Base-by-base conservation (phyloP, 2,113 vertebrate genomes). In the Bos javanicus region DNA sequence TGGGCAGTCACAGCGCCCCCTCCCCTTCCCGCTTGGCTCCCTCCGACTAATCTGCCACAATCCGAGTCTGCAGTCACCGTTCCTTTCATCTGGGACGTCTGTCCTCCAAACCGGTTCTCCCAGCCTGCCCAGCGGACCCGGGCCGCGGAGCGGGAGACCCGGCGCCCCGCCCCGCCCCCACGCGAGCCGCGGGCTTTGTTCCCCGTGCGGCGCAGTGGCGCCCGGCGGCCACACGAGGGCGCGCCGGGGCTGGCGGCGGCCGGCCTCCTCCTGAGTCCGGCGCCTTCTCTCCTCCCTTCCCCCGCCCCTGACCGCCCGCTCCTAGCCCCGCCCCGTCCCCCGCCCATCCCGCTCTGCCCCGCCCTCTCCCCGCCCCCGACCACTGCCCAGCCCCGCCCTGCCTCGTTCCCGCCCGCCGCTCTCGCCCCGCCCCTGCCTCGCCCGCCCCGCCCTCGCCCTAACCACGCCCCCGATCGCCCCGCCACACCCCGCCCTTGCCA, bases 151-250 rank as follows among this genome's bases (percentile, higher is more conserved):
- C 56, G 1, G 0, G 19, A 62, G n/a, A 7, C 36, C 3, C 28
- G 0, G 57, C 0, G 12, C 59, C 3, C 6, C 14, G 3, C 50
- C 80, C 43, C 1, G 5, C n/a, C 36, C 25, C 56, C 14, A 21
- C 50, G 30, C 80, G 50, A 12, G 54, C 80, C 43, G 2, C 17
- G 8, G 23, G 93, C 97, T 98, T 98, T 97, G 97, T 98, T 96
- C 90, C 87, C 23, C 1, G 17, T 2, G 17, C 14, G 4, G 78
- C 36, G 74, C 94, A 92, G 87, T 10, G 56, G 52, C 59, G 6
- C 5, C 13, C 23, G 14, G 59, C 9, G 81, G 84, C 97, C 98
- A 96, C 96, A 67, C 43, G 85, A 94, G 64, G 98, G 98, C 95
- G 97, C 74, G 4, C 87, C 81, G 50, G 54, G 71, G n/a, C 64